Conservation (phyloP, 2,113 vertebrate genomes). For the Xiphophorus maculatus region DNA sequence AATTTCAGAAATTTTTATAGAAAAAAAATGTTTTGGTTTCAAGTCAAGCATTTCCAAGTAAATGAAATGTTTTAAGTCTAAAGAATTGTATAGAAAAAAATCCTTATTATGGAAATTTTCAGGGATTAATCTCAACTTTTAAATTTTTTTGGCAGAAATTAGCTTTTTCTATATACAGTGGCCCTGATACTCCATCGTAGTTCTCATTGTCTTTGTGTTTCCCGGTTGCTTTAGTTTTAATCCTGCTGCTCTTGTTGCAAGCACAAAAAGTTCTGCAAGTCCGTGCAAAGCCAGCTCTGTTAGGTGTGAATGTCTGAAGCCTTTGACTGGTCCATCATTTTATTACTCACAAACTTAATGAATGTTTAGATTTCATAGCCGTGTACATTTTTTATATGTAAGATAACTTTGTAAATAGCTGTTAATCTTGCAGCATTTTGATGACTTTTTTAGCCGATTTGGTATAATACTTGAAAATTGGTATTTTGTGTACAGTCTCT, state of each 20-base stretch:
- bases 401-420: constrained; percentile 92
- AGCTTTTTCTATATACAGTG: no score
- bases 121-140: no score
- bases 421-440: constrained; percentile 93
- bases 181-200: no score
- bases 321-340: constrained; percentile 80
- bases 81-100: no score
- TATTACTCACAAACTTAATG: constrained; percentile 80
- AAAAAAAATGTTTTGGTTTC: no score
- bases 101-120: no score
- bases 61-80: no score
- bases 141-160: no score
- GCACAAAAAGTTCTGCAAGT: constrained; percentile 77
- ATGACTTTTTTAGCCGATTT: constrained; percentile 95
- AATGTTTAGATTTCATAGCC: constrained; percentile 85
- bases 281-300: constrained; percentile 69
- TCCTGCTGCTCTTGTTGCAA: constrained; percentile 77
- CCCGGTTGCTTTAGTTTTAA: constrained; percentile 74
- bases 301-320: constrained; percentile 46
- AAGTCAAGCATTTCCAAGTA: no score
- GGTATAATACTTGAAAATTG: constrained; percentile 92
- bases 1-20: no score
- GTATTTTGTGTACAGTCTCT: constrained; percentile 96
- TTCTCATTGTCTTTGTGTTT: constrained; percentile 67
- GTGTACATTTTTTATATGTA: constrained; percentile 93